Conservation (phyloP, 2,888 invertebrate species). For the Xanthia togata region DNA sequence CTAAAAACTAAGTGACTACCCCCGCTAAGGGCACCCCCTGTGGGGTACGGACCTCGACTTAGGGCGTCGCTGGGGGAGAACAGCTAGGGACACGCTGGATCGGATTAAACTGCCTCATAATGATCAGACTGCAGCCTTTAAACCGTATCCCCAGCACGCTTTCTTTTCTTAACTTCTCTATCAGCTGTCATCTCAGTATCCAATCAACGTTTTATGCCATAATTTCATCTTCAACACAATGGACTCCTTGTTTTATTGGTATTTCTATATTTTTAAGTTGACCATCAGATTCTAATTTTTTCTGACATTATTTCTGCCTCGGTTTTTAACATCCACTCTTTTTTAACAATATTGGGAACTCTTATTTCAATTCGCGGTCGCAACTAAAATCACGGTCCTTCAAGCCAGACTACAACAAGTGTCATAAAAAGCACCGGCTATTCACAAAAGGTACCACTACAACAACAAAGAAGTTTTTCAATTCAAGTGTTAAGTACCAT, state of each 20-base stretch:
- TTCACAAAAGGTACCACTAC: conserved; percentile 39
- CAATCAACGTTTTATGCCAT: background rate
- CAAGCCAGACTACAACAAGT: background rate
- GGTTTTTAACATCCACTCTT: background rate
- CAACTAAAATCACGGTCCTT: background rate
- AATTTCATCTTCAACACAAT: background rate
- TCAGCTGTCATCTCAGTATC: background rate
- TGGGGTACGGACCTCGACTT: too few species aligned
- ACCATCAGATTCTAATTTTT: too few species aligned
- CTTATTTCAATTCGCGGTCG: background rate
- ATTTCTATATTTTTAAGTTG: background rate
- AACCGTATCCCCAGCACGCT: too few species aligned
- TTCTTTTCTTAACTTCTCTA: background rate
- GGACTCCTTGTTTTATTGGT: background rate
- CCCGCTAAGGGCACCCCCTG: too few species aligned
- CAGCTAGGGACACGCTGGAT: too few species aligned
- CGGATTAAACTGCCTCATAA: background rate
- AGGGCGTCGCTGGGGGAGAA: too few species aligned
- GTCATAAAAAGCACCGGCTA: conserved; percentile 17
- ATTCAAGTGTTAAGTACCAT: conserved; percentile 51
- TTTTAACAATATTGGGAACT: background rate
- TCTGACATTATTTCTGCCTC: background rate
- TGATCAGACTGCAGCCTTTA: background rate
- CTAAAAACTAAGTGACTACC: too few species aligned
- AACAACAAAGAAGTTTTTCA: conserved; percentile 45